Evolutionary conservation across 2,113 vertebrate genomes (phyloP).

Genomic region (Urocolius indicus): DNA sequence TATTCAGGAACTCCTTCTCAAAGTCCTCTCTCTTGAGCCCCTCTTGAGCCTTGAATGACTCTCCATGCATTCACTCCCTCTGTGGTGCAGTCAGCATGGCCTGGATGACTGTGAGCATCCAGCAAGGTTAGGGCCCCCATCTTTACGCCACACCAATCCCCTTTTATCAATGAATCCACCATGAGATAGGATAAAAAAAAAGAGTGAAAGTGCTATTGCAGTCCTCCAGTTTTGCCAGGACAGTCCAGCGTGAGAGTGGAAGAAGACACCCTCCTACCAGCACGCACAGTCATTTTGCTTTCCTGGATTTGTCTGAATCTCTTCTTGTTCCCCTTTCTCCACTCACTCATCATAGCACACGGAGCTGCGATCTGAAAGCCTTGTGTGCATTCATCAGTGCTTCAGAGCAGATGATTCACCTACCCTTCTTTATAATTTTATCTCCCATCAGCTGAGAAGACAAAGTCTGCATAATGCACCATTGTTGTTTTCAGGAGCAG

Average conservation of each 20-base stretch:
- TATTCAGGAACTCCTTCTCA: neutral
- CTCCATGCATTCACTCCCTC: neutral
- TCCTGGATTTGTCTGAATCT: neutral
- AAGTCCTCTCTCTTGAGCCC: neutral
- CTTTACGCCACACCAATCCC: neutral
- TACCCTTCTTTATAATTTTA: slow-evolving; percentile 46
- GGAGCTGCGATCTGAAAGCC: neutral
- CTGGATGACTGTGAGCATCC: neutral
- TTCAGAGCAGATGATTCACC: slow-evolving; percentile 59
- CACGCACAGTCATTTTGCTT: neutral
- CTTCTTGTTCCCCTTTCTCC: neutral
- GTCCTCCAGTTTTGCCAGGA: neutral
- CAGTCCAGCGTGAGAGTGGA: neutral
- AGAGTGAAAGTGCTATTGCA: neutral
- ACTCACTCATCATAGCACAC: neutral
- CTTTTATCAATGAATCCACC: neutral
- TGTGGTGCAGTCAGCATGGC: neutral
- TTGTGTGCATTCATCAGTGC: slow-evolving; percentile 5
- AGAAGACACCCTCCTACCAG: neutral
- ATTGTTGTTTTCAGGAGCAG: neutral
- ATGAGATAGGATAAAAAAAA: neutral
- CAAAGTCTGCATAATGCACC: slow-evolving; percentile 43
- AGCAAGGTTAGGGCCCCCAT: neutral
- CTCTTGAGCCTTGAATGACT: neutral
- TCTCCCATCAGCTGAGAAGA: slow-evolving; percentile 41